phyloP scores from a whole-genome alignment of 2,888 invertebrate genomes.

The Phlogophora meticulosa region DNA sequence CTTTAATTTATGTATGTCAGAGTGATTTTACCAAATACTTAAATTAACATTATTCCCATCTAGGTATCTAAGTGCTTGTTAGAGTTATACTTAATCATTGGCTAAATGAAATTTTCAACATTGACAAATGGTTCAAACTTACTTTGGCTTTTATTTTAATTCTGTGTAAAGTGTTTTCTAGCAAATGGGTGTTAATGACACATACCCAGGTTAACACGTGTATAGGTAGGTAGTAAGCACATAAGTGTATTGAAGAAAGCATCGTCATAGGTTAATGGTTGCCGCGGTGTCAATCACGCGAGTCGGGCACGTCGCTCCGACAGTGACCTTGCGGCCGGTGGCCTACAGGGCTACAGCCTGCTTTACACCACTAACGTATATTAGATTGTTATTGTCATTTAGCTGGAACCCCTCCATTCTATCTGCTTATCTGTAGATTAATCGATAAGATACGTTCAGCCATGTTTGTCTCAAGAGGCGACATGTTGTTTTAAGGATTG shows the following conservation, averaged over 20 bases:
- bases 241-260: conserved; percentile 67
- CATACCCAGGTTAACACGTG: conserved; percentile 31
- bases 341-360: conserved; percentile 56
- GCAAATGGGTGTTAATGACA: conserved; percentile 41
- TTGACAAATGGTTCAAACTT: conserved; percentile 24
- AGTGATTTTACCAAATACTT: too few species aligned
- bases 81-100: neutral
- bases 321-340: conserved; percentile 79
- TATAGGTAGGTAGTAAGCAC: conserved; percentile 42
- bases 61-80: neutral
- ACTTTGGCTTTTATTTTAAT: conserved; percentile 19
- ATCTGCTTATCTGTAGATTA: conserved; percentile 53
- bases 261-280: conserved; percentile 70
- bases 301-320: conserved; percentile 60
- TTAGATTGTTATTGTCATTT: conserved; percentile 63
- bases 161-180: conserved; percentile 29
- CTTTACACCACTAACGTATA: conserved; percentile 66
- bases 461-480: conserved; percentile 26
- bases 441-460: conserved; percentile 50
- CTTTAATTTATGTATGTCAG: too few species aligned
- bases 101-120: neutral
- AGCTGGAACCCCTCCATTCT: conserved; percentile 32
- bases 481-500: conserved; percentile 23
- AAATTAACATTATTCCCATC: neutral
- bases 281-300: conserved; percentile 75